phyloP scores from a whole-genome alignment of 2,888 invertebrate genomes.

The Mechanitis messenoides region DNA sequence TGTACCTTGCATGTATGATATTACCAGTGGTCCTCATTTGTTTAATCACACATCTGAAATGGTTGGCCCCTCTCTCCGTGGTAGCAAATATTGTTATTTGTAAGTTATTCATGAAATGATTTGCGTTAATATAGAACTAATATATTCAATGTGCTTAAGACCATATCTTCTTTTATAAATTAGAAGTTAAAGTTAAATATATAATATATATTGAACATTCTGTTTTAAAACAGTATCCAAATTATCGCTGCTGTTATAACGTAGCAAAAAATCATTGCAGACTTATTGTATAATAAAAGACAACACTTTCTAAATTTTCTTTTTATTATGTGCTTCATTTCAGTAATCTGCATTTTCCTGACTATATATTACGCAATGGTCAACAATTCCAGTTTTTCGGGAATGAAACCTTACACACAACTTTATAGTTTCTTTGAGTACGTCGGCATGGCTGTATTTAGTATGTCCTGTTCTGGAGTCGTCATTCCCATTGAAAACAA shows the following conservation, averaged over 20 bases:
- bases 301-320: too few species aligned
- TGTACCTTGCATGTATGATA: slow-evolving; percentile 46
- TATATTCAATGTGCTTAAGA: too few species aligned
- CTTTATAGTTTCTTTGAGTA: slow-evolving; percentile 44
- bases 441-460: slow-evolving; percentile 74
- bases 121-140: background rate
- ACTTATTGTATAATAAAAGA: too few species aligned
- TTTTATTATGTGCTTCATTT: background rate
- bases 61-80: slow-evolving; percentile 55
- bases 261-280: too few species aligned
- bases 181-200: too few species aligned
- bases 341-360: slow-evolving; percentile 43
- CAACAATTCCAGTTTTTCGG: slow-evolving; percentile 41
- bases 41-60: slow-evolving; percentile 52
- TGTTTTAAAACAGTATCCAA: too few species aligned
- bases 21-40: slow-evolving; percentile 47
- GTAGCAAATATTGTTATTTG: slow-evolving; percentile 47
- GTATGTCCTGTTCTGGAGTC: slow-evolving; percentile 67
- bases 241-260: too few species aligned
- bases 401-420: slow-evolving; percentile 27
- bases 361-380: slow-evolving; percentile 43
- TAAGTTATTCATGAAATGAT: slow-evolving; percentile 33
- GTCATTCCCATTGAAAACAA: slow-evolving; percentile 56
- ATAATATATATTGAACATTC: too few species aligned
- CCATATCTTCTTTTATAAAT: too few species aligned